Conservation (phyloP, 2,113 vertebrate species). For the Naja naja region DNA sequence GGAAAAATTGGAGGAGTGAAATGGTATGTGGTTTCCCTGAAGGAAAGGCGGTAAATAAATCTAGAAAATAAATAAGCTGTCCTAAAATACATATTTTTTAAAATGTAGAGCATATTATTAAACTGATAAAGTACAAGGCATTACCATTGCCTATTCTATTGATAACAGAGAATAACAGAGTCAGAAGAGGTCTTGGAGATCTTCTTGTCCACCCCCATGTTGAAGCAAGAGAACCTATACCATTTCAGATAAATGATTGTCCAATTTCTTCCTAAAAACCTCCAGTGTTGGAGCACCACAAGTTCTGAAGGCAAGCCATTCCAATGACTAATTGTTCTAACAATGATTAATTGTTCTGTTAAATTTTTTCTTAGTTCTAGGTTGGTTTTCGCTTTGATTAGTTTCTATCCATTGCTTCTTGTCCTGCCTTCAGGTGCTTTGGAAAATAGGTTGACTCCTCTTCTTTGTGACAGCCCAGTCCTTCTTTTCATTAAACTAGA, state of each 20-base stretch:
- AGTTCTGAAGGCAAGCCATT: not conserved
- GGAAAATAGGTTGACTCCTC: not conserved
- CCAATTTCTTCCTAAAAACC: not conserved
- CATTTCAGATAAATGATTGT: not conserved
- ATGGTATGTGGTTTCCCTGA: not conserved
- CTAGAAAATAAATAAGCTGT: not conserved
- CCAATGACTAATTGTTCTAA: not conserved
- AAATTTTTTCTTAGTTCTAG: not conserved
- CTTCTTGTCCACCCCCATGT: not conserved
- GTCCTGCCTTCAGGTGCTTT: not conserved
- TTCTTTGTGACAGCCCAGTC: not conserved
- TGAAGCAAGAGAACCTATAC: not conserved
- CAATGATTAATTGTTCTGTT: too few relatives aligned
- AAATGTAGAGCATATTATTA: not conserved
- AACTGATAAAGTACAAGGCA: not conserved
- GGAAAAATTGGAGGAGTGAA: not conserved
- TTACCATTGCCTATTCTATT: not conserved
- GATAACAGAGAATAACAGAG: not conserved
- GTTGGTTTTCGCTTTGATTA: not conserved
- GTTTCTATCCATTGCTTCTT: not conserved
- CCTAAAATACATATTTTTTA: not conserved
- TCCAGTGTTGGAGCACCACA: not conserved
- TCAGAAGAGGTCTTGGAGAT: not conserved
- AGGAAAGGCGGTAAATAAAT: not conserved
- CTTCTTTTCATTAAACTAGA: not conserved